A percentile compares a stretch with the other conserved stretches of the same genome.
Evolutionary conservation across 2,888 invertebrate species (phyloP).

Genomic region (Mythimna lalbum): DNA sequence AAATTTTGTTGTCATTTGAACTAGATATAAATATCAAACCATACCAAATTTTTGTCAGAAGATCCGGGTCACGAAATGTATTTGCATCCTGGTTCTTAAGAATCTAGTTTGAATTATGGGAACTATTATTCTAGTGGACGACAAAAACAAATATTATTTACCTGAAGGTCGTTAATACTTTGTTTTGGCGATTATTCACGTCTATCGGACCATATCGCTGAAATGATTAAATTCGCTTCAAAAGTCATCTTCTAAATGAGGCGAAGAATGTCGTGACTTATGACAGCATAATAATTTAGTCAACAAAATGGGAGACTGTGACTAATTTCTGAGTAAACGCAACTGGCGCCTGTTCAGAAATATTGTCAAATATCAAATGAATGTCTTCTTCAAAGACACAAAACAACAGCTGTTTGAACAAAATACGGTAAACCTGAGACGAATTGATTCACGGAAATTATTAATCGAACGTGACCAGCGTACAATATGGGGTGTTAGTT

Average conservation of each 20-base stretch:
- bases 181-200: slow-evolving; percentile 6
- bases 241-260: slow-evolving; percentile 33
- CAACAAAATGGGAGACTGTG: slow-evolving; percentile 45
- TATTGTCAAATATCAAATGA: slow-evolving; percentile 43
- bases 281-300: slow-evolving; percentile 50
- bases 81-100: slow-evolving; percentile 10
- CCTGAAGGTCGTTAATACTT: slow-evolving; percentile 1
- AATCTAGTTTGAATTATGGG: slow-evolving; percentile 2
- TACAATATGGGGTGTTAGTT: background rate
- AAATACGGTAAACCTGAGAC: slow-evolving; percentile 32
- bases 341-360: slow-evolving; percentile 49
- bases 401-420: slow-evolving; percentile 61
- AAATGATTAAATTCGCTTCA: slow-evolving; percentile 16
- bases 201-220: slow-evolving; percentile 8
- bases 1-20: slow-evolving; percentile 8
- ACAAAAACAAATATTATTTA: background rate
- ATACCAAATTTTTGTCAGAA: background rate
- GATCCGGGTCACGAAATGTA: slow-evolving; percentile 24
- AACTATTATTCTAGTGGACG: background rate
- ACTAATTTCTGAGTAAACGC: slow-evolving; percentile 52
- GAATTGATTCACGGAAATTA: slow-evolving; percentile 53
- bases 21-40: slow-evolving; percentile 22
- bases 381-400: slow-evolving; percentile 48
- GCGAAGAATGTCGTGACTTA: slow-evolving; percentile 28
- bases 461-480: slow-evolving; percentile 35